Percentiles rank a stretch among this genome's conserved stretches.
phyloP scores from a whole-genome alignment of 2,888 invertebrate species.

The Leptura quadrifasciata region DNA sequence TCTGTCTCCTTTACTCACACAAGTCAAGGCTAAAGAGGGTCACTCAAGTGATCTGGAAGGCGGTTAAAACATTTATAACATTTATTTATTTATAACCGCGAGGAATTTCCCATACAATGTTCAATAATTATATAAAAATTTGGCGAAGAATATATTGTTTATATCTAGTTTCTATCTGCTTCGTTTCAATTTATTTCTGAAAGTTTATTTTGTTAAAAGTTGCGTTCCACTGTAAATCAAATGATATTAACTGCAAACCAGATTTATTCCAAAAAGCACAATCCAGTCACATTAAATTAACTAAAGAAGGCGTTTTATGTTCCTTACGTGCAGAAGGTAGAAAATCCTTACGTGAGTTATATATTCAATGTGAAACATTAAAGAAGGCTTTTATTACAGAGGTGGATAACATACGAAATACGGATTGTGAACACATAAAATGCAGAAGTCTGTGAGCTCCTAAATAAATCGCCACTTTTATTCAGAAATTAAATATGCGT shows the following conservation, averaged over 20 bases:
- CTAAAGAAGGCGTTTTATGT: conserved; percentile 28
- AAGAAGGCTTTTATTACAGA: conserved; percentile 17
- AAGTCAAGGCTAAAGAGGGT: too few species aligned
- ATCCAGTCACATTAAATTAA: conserved; percentile 25
- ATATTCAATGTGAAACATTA: conserved; percentile 20
- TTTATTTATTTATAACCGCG: too few species aligned
- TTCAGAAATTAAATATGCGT: background rate
- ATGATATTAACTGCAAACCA: background rate
- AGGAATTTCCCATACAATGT: too few species aligned
- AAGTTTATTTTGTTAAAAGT: background rate
- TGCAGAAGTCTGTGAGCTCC: background rate
- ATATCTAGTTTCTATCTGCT: background rate
- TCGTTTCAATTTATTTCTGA: background rate
- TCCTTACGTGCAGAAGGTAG: conserved; percentile 15
- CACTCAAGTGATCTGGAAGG: too few species aligned
- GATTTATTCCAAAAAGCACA: background rate
- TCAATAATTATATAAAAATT: too few species aligned
- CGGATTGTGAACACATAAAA: conserved; percentile 1
- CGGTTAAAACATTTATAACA: too few species aligned
- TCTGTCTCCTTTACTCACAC: too few species aligned
- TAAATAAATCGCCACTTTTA: background rate
- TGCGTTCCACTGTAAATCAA: background rate
- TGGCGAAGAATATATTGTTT: too few species aligned
- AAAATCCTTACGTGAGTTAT: conserved; percentile 33
- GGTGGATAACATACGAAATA: conserved; percentile 14